Base-by-base conservation (phyloP, 2,888 invertebrate genomes). In the Teinopalpus imperialis region DNA sequence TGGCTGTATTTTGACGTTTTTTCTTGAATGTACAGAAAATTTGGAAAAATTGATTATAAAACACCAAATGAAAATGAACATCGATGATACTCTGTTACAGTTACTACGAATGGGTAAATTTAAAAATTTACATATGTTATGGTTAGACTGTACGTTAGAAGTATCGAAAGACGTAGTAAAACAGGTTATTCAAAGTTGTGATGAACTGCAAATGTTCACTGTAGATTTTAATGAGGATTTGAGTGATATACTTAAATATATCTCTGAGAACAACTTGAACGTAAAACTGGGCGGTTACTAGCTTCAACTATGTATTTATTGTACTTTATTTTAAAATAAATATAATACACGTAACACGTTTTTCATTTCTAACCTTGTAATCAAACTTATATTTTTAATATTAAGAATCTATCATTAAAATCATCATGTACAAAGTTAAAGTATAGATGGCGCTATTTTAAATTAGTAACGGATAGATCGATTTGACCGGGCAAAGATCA, bases 91-190 rank as follows among this genome's bases (percentile, higher is more conserved):
- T 1, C 54, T 89, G 48, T 48, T 74, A 42, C 61, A 74, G 56
- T 66, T 87, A 49, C 54, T 88, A 51, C 61, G 71, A 12, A 81
- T 72, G 47, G 82, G 83, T 46, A 67, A 68, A 62, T 70, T 89
- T 23, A 77, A 59, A 35, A 75, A 78, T 55, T 52, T 89, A 1
- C 60, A 61, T 31, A 69, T 66, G 55, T 61, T 89, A 39, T 88
- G 88, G 87, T 66, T 89, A 54, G 89, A 89, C 53, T 87, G 86
- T 55, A 86, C 88, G 2, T 66, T 88, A 36, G 81, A 78, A 50
- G 79, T 89, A 8, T 81, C 88, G 0, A 80, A 76, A 43, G 58
- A 66, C 35, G 77, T 81, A 16, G 73, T 85, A 2, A 79, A 69
- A 56, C 64, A 74, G 54, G 59, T 87, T 34, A 83, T 89, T 42